Evolutionary conservation across 37 sponge, comb jelly and placozoan genomes (phyloP).

Genomic region (Crambe crambe): DNA sequence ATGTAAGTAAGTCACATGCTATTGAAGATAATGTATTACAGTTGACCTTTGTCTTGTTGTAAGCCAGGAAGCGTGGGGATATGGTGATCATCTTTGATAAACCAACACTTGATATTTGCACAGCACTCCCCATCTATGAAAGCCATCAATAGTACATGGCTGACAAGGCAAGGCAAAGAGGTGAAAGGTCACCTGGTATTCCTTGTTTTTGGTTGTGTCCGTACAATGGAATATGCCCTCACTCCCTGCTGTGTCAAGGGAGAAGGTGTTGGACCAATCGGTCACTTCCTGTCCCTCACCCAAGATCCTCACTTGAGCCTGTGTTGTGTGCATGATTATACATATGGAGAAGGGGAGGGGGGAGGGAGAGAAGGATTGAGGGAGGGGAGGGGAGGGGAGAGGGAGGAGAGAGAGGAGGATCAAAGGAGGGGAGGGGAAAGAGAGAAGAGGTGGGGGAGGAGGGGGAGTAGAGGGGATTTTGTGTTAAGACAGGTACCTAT

Average conservation of each 20-base stretch:
- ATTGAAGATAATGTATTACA: not conserved
- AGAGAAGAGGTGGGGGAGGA: not conserved
- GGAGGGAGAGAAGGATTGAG: not conserved
- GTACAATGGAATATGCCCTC: slow-evolving; percentile 57
- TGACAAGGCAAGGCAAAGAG: not conserved
- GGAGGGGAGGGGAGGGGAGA: not conserved
- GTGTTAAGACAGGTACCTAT: no score
- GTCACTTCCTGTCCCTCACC: slow-evolving; percentile 6
- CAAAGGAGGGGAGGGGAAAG: not conserved
- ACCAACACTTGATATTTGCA: slow-evolving; percentile 38
- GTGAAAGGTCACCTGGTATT: slow-evolving; percentile 42
- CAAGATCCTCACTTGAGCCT: slow-evolving; percentile 20
- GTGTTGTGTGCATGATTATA: not conserved
- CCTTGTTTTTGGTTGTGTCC: slow-evolving; percentile 4
- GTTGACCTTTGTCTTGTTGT: slow-evolving; percentile 73
- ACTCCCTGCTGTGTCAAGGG: slow-evolving; percentile 74
- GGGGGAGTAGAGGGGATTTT: not conserved
- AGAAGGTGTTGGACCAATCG: slow-evolving; percentile 75
- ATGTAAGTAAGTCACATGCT: not conserved
- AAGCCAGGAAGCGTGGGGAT: slow-evolving; percentile 70
- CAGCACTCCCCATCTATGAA: slow-evolving; percentile 68
- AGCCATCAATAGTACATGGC: not conserved
- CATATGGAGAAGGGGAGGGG: no score
- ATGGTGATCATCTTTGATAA: slow-evolving; percentile 73
- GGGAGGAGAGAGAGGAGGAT: not conserved